phyloP scores from a whole-genome alignment of 2,113 vertebrate species.

The Saccopteryx bilineata region DNA sequence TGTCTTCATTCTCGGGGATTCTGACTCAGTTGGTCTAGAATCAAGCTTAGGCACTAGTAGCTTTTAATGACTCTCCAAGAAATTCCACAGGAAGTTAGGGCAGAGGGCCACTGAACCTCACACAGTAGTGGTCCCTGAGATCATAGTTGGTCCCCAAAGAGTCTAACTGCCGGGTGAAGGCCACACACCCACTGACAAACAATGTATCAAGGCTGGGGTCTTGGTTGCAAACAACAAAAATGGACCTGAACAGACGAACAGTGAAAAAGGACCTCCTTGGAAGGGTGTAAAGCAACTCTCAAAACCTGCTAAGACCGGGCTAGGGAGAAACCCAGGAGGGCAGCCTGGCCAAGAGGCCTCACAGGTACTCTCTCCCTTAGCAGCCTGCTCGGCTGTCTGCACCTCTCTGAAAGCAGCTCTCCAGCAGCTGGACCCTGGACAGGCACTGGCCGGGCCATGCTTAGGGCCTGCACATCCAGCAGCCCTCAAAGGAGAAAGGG shows the following conservation, averaged over 20 bases:
- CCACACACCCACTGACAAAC: not conserved
- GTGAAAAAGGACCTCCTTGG: no score
- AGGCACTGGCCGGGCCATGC: not conserved
- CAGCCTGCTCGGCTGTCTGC: not conserved
- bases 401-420: not conserved
- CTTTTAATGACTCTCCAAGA: not conserved
- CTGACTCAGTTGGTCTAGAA: not conserved
- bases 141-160: not conserved
- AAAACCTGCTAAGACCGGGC: not conserved
- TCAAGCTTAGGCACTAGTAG: not conserved
- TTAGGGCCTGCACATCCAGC: not conserved
- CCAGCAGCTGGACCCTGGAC: not conserved
- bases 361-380: accelerated
- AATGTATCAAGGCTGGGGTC: not conserved
- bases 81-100: not conserved
- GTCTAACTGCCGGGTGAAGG: not conserved
- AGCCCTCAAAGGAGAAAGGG: not conserved
- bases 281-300: not conserved
- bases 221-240: not conserved
- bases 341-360: not conserved
- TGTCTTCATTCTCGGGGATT: not conserved
- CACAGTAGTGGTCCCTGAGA: not conserved
- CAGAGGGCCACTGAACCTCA: not conserved
- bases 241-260: not conserved
- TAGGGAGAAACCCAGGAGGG: not conserved